Conservation (phyloP, 1,140 invertebrate genomes). For the Microplitis demolitor region DNA sequence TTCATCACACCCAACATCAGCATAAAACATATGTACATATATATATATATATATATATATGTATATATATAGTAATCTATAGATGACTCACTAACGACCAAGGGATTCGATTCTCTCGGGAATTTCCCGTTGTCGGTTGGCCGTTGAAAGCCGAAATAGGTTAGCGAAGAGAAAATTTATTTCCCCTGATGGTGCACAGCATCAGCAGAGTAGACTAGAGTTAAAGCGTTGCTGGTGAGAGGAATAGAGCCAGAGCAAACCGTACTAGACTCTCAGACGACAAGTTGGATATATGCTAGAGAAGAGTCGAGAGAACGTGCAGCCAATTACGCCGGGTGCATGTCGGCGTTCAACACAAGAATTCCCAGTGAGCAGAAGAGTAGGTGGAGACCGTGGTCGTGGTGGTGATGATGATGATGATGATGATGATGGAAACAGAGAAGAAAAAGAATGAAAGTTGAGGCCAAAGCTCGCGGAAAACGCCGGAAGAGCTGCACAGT, state of each 20-base stretch:
- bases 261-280: not conserved
- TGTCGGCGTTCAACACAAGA: conserved; percentile 12
- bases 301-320: not conserved
- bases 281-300: not conserved
- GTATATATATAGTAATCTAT: no score
- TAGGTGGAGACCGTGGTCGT: not conserved
- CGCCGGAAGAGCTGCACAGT: conserved; percentile 12
- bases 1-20: conserved; percentile 8
- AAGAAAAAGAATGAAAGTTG: not conserved
- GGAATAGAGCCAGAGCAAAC: not conserved
- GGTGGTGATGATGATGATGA: not conserved
- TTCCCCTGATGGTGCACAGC: conserved; percentile 22
- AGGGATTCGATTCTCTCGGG: conserved; percentile 21
- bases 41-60: no score
- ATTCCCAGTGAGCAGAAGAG: not conserved
- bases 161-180: conserved; percentile 29
- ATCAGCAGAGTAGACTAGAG: not conserved
- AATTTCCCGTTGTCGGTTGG: conserved; percentile 16
- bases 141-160: conserved; percentile 27
- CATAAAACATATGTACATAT: no score
- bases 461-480: conserved; percentile 14
- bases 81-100: conserved; percentile 11
- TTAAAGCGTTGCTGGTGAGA: no score
- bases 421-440: not conserved
- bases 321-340: conserved; percentile 19